These are phyloP conservation scores for Pachymerium ferrugineum DNA, from an alignment of 2,888 invertebrate species.

Conservation along the genomic window DNA sequence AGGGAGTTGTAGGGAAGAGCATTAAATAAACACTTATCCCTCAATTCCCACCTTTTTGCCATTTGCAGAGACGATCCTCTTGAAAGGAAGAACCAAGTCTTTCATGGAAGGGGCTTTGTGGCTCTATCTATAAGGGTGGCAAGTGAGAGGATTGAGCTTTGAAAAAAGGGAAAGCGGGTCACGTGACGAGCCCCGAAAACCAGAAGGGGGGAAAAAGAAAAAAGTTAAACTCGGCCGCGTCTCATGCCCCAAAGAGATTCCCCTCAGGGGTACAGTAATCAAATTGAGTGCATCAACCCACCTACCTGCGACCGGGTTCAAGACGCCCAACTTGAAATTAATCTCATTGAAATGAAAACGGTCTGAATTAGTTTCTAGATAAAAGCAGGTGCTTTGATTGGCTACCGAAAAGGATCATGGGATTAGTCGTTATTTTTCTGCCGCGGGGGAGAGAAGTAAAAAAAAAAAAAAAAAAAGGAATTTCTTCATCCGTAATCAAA, in stretches of 20 bases:
- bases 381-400: conserved; percentile 27
- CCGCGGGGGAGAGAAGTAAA: too few species aligned
- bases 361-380: conserved; percentile 15
- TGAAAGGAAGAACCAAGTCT: conserved; percentile 19
- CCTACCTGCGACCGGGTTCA: conserved; percentile 22
- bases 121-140: conserved; percentile 4
- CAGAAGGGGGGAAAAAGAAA: not conserved
- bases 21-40: conserved; percentile 24
- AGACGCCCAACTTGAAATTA: conserved; percentile 24
- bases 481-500: not conserved
- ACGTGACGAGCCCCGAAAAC: conserved; percentile 5
- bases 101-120: conserved; percentile 24
- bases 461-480: not conserved
- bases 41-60: conserved; percentile 11
- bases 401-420: conserved; percentile 22
- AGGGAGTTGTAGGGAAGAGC: not conserved
- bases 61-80: conserved; percentile 11
- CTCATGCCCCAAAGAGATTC: conserved; percentile 7
- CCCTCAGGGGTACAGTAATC: conserved; percentile 5
- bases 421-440: not conserved
- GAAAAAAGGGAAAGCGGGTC: conserved; percentile 7
- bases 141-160: conserved; percentile 24
- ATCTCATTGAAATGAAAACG: conserved; percentile 27
- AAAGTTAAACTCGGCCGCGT: conserved; percentile 2
- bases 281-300: conserved; percentile 27